These are phyloP conservation scores for Esox masquinongy DNA, from an alignment of 2,797 vertebrate genomes.

Conservation along the genomic window DNA sequence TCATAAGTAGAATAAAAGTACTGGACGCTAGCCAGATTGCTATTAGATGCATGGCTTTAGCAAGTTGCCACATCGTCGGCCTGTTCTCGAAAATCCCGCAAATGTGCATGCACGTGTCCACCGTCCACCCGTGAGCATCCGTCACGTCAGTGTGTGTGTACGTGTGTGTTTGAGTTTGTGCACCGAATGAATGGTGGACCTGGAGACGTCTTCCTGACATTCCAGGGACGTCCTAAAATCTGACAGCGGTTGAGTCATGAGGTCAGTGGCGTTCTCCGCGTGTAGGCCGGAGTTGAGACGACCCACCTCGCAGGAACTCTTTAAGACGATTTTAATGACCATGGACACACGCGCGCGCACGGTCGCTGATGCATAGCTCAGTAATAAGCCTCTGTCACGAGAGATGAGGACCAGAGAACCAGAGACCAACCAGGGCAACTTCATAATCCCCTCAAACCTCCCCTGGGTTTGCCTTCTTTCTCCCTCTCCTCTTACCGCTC, in stretches of 20 bases:
- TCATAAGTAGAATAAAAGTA: slow-evolving; percentile 65
- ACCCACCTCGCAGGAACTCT: slow-evolving; percentile 47
- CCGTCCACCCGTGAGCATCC: not conserved
- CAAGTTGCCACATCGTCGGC: not conserved
- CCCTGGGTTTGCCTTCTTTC: slow-evolving; percentile 43
- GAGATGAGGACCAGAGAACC: slow-evolving; percentile 67
- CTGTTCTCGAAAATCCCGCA: not conserved
- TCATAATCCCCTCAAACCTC: slow-evolving; percentile 72
- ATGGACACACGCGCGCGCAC: slow-evolving; percentile 38
- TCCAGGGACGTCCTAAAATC: no score
- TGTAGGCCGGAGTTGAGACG: slow-evolving; percentile 48
- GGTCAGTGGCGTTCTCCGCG: slow-evolving; percentile 48
- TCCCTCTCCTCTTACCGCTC: slow-evolving; percentile 24
- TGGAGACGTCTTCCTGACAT: no score
- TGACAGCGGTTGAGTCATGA: slow-evolving; percentile 25
- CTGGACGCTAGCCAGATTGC: slow-evolving; percentile 54
- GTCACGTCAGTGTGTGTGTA: slow-evolving; percentile 5
- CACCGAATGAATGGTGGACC: no score
- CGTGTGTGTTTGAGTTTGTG: slow-evolving; percentile 1
- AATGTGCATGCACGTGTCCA: slow-evolving; percentile 12
- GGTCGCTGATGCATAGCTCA: slow-evolving; percentile 66
- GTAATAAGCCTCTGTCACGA: slow-evolving; percentile 61
- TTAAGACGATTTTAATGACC: slow-evolving; percentile 63
- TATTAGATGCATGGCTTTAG: slow-evolving; percentile 37
- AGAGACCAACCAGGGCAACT: slow-evolving; percentile 67